These are phyloP conservation scores for Rhinella marina DNA, from an alignment of 2,797 vertebrate species.

Conservation along the genomic window DNA sequence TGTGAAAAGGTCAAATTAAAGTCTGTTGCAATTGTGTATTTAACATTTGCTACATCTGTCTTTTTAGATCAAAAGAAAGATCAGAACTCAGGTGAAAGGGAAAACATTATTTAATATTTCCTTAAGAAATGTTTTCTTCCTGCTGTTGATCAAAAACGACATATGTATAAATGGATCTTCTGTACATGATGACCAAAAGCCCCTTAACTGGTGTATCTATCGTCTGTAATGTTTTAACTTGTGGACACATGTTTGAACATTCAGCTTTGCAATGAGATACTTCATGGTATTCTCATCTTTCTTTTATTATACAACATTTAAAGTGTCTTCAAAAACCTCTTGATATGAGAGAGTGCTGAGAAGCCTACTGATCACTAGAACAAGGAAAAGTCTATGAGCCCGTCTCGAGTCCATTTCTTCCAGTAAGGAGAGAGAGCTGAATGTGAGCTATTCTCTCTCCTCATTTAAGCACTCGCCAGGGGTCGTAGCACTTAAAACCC, in stretches of 20 bases:
- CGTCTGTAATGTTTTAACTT: neutral
- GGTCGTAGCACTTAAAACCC: too few relatives aligned
- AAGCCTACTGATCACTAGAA: too few relatives aligned
- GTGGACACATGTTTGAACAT: neutral
- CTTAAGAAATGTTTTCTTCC: neutral
- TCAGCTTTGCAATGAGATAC: neutral
- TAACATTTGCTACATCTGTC: too few relatives aligned
- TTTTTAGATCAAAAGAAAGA: neutral
- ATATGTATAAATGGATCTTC: neutral
- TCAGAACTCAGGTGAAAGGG: neutral
- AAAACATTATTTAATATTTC: neutral
- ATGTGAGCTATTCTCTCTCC: too few relatives aligned
- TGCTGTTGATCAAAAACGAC: neutral
- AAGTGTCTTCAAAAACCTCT: too few relatives aligned
- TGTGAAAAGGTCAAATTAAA: too few relatives aligned
- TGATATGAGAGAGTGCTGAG: too few relatives aligned
- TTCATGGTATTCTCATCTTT: neutral
- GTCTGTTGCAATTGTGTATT: too few relatives aligned
- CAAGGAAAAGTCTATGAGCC: too few relatives aligned
- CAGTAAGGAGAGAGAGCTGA: too few relatives aligned
- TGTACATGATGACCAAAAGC: neutral
- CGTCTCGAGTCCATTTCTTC: too few relatives aligned
- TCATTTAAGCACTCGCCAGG: too few relatives aligned
- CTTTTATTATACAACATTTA: neutral
- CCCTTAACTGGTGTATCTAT: neutral